Evolutionary conservation across 2,797 vertebrate genomes (phyloP).

Genomic region (Oreonectes daqikongensis): DNA sequence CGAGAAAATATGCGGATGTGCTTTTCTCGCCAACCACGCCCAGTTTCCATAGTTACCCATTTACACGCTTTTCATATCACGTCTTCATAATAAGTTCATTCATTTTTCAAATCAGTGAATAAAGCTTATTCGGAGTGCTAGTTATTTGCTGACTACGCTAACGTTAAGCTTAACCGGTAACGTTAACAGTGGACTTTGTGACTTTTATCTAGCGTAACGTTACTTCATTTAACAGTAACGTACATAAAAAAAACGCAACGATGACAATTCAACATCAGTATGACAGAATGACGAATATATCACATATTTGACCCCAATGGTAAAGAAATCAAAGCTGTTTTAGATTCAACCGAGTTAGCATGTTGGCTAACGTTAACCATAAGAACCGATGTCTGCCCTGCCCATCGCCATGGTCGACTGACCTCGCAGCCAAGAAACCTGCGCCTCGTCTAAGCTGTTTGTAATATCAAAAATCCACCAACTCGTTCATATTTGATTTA

Average conservation of each 20-base stretch:
- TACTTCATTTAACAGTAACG: background rate
- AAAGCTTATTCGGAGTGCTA: background rate
- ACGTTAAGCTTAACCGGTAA: constrained; percentile 3
- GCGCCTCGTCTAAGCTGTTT: background rate
- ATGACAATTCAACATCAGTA: background rate
- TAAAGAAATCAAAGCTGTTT: background rate
- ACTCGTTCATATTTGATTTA: background rate
- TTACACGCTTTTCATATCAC: constrained; percentile 16
- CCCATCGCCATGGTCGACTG: constrained; percentile 30
- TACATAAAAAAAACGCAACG: background rate
- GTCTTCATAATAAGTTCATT: background rate
- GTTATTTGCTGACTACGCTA: constrained; percentile 1
- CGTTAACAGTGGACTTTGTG: background rate
- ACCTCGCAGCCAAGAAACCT: background rate
- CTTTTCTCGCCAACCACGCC: constrained; percentile 55
- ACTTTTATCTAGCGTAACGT: background rate
- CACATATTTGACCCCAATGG: no score
- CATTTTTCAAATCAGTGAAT: background rate
- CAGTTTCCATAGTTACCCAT: constrained; percentile 39
- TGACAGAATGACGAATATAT: background rate
- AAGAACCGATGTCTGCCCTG: constrained; percentile 24
- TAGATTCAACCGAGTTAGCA: constrained; percentile 10
- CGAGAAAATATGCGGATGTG: constrained; percentile 54
- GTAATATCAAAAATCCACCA: background rate
- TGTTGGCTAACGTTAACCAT: constrained; percentile 26